phyloP scores from a whole-genome alignment of 1,140 invertebrate species.

The Gerris buenoi region DNA sequence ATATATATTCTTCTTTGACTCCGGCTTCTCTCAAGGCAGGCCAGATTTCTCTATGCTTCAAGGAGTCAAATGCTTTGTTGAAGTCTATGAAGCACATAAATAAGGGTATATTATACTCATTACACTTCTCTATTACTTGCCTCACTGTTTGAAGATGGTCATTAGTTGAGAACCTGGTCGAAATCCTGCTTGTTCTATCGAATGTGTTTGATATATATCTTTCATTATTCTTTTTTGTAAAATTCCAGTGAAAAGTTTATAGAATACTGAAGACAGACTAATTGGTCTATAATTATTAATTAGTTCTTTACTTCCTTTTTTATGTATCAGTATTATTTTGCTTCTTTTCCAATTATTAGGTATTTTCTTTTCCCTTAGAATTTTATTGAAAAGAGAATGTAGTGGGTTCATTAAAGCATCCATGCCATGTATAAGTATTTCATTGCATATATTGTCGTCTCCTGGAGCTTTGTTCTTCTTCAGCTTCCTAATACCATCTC shows the following conservation, averaged over 20 bases:
- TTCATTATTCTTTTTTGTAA: slow-evolving; percentile 22
- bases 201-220: slow-evolving; percentile 23
- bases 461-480: slow-evolving; percentile 1
- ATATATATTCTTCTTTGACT: slow-evolving; percentile 1
- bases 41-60: background rate
- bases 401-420: background rate
- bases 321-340: slow-evolving; percentile 9
- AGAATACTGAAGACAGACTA: slow-evolving; percentile 22
- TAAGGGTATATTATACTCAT: slow-evolving; percentile 9
- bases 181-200: slow-evolving; percentile 27
- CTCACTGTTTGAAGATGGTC: slow-evolving; percentile 13
- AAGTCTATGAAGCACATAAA: slow-evolving; percentile 4
- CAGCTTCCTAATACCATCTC: background rate
- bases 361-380: background rate
- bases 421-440: background rate
- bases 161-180: slow-evolving; percentile 20
- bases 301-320: slow-evolving; percentile 24
- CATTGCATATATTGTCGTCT: background rate
- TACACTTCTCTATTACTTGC: slow-evolving; percentile 11
- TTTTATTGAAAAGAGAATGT: background rate
- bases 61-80: slow-evolving; percentile 2
- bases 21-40: background rate
- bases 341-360: background rate
- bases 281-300: slow-evolving; percentile 27
- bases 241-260: slow-evolving; percentile 21